Conservation (phyloP, 2,113 vertebrate genomes). For the Spermophilus dauricus region DNA sequence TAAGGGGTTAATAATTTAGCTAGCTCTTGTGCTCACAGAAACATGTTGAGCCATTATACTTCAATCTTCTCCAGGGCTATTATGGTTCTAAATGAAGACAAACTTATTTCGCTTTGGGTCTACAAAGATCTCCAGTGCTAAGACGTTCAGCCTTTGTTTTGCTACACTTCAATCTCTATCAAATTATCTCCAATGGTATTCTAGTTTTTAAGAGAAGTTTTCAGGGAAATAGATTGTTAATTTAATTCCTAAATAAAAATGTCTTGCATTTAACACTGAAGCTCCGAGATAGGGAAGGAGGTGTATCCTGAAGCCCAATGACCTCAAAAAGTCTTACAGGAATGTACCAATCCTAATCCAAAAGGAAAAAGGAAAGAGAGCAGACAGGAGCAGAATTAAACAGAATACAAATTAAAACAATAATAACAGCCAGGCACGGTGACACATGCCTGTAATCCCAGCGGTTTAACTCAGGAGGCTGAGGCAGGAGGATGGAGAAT, state of each 20-base stretch:
- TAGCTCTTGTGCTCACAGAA: not conserved
- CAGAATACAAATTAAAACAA: not conserved
- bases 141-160: not conserved
- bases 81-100: not conserved
- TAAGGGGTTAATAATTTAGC: not conserved
- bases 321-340: not conserved
- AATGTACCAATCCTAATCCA: not conserved
- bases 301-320: not conserved
- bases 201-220: not conserved
- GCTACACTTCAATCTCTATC: not conserved
- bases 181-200: not conserved
- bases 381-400: not conserved
- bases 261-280: not conserved
- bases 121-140: not conserved
- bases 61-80: not conserved
- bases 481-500: too few species aligned
- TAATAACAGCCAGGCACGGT: not conserved
- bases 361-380: not conserved
- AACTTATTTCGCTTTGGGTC: not conserved
- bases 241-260: constrained; percentile 50
- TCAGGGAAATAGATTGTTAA: constrained; percentile 13
- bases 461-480: too few species aligned
- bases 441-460: too few species aligned
- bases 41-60: not conserved
- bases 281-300: not conserved